phyloP scores from a whole-genome alignment of 1,140 invertebrate species.

The Cyclina sinensis region DNA sequence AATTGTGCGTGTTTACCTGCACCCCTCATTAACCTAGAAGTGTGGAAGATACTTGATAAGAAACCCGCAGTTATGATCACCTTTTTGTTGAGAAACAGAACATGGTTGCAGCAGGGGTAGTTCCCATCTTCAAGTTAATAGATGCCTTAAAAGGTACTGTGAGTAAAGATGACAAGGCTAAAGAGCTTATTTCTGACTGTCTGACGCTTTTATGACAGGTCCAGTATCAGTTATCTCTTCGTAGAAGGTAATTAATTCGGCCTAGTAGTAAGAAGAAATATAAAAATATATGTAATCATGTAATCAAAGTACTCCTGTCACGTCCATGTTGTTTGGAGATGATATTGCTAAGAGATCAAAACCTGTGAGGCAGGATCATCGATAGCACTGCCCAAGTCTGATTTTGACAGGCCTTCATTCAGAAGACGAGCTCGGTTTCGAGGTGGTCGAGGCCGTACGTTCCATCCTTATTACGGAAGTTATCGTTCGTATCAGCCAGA shows the following conservation, averaged over 20 bases:
- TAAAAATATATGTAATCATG: slow-evolving; percentile 47
- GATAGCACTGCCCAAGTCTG: not conserved
- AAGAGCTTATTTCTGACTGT: slow-evolving; percentile 9
- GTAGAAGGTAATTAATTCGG: slow-evolving; percentile 2
- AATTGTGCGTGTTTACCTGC: not conserved
- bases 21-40: slow-evolving; percentile 24
- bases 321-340: slow-evolving; percentile 23
- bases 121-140: slow-evolving; percentile 9
- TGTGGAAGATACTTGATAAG: slow-evolving; percentile 32
- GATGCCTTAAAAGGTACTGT: not conserved
- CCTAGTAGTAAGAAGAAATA: slow-evolving; percentile 34
- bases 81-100: slow-evolving; percentile 26
- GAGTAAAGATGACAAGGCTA: not conserved
- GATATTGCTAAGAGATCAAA: slow-evolving; percentile 2
- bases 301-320: not conserved
- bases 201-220: slow-evolving; percentile 43
- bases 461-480: not conserved
- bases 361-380: not conserved
- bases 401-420: not conserved
- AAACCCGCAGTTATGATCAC: not conserved
- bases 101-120: slow-evolving; percentile 6
- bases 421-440: not conserved
- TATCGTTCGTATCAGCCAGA: not conserved
- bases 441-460: not conserved
- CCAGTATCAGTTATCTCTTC: slow-evolving; percentile 32